Evolutionary conservation across 1,140 invertebrate genomes (phyloP).

Genomic region (Cydia amplana): DNA sequence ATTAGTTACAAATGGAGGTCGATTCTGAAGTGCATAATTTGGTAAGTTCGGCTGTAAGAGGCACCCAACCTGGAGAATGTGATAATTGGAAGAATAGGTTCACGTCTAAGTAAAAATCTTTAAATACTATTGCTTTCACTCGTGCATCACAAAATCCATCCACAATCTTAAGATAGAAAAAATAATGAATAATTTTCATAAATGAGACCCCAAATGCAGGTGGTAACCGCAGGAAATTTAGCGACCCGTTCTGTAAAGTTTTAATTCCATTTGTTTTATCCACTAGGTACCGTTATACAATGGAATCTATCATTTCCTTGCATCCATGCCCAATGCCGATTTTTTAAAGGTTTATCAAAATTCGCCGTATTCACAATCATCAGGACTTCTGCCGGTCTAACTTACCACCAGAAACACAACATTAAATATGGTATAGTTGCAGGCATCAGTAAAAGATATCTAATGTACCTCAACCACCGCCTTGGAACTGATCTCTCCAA

Average conservation of each 20-base stretch:
- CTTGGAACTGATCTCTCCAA: slow-evolving; percentile 84
- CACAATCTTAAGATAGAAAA: background rate
- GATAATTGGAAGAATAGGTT: background rate
- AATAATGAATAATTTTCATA: too few species aligned
- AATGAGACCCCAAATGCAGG: too few species aligned
- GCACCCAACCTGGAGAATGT: background rate
- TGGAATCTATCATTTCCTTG: too few species aligned
- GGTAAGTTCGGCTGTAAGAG: background rate
- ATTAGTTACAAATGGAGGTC: background rate
- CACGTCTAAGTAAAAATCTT: background rate
- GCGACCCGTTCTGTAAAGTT: too few species aligned
- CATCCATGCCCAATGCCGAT: background rate
- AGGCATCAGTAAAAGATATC: background rate
- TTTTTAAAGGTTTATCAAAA: background rate
- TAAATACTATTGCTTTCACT: too few species aligned
- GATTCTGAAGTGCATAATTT: background rate
- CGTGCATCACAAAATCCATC: slow-evolving; percentile 10
- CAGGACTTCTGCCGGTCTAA: background rate
- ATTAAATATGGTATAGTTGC: background rate
- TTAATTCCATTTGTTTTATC: too few species aligned
- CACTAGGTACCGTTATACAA: too few species aligned
- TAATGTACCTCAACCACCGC: slow-evolving; percentile 81
- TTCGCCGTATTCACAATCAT: slow-evolving; percentile 5
- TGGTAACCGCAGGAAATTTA: too few species aligned
- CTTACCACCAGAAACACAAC: background rate